Base-by-base conservation (phyloP, 2,113 vertebrate genomes). In the Sapayoa aenigma region DNA sequence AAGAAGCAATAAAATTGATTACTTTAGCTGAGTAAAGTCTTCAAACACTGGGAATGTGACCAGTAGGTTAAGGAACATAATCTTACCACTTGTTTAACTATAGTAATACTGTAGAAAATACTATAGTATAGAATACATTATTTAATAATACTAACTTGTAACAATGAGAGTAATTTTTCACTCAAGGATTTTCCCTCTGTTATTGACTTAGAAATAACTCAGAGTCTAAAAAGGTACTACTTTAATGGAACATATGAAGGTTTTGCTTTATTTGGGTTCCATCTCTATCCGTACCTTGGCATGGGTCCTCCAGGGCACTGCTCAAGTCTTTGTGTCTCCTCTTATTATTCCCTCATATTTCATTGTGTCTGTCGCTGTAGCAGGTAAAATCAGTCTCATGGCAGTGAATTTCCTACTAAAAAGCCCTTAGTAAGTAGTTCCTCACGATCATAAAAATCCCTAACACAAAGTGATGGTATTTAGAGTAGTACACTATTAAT, bases 271-370 rank as follows among this genome's bases (percentile, higher is more conserved):
- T 66, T 14, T 20, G 33, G 27, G 49, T 39, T 35, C 52, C 62
- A 13, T 3, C 15, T n/a, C 1, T 23, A 6, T 6, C 47, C 14
- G 4, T 37, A 33, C 42, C 20, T n/a, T 31, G 39, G 23, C 1
- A 30, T 2, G 39, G 33, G 18, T 14, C 31, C 59, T 86, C 14
- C 55, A 62, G n/a, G 6, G 27, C 7, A 3, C 19, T 35, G 30
- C 59, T 59, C 19, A 46, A 2, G 6, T 65, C n/a, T 49, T 33
- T 66, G 46, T 13, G 35, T 5, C 53, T 39, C 24, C 59, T 63
- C 18, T 63, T n/a, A n/a, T n/a, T n/a, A n/a, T n/a, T 27, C 42
- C 14, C 4, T 30, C 12, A 0, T 8, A 30, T 33, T 59, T 12
- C 67, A 33, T 11, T 42, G 13, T 1, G 5, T 65, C 4, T 39